Conservation (phyloP, 1,140 invertebrate species). For the Periplaneta americana region DNA sequence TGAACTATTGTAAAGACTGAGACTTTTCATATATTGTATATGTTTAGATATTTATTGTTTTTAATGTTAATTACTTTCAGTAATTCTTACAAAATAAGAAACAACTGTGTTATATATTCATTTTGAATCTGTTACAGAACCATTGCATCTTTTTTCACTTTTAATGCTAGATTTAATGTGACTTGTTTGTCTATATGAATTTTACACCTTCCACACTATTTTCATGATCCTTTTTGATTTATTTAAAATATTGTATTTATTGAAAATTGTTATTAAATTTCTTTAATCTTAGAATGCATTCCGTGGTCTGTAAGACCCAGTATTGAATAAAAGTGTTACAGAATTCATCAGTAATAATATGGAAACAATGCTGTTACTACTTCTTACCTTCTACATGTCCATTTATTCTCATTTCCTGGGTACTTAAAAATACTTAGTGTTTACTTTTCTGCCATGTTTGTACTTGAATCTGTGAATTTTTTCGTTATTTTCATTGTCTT, state of each 20-base stretch:
- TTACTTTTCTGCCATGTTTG: too few species aligned
- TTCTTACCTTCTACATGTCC: too few species aligned
- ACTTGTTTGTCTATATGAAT: not conserved
- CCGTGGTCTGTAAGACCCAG: not conserved
- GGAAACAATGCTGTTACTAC: not conserved
- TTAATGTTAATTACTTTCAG: not conserved
- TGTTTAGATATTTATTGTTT: not conserved
- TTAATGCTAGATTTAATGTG: not conserved
- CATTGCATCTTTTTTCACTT: not conserved
- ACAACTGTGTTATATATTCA: not conserved
- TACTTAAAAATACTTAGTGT: too few species aligned
- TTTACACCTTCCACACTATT: not conserved
- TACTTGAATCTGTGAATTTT: too few species aligned
- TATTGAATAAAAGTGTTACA: not conserved
- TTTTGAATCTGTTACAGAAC: not conserved
- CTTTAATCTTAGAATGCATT: not conserved
- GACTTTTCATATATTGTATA: not conserved
- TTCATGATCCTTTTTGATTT: not conserved
- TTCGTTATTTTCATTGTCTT: too few species aligned
- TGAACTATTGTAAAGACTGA: not conserved
- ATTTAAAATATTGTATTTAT: not conserved
- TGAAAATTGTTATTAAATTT: not conserved
- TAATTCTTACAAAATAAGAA: not conserved
- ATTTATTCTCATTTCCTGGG: too few species aligned
- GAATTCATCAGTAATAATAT: not conserved